Conservation (phyloP, 2,888 invertebrate genomes). For the Hyppa rectilinea region DNA sequence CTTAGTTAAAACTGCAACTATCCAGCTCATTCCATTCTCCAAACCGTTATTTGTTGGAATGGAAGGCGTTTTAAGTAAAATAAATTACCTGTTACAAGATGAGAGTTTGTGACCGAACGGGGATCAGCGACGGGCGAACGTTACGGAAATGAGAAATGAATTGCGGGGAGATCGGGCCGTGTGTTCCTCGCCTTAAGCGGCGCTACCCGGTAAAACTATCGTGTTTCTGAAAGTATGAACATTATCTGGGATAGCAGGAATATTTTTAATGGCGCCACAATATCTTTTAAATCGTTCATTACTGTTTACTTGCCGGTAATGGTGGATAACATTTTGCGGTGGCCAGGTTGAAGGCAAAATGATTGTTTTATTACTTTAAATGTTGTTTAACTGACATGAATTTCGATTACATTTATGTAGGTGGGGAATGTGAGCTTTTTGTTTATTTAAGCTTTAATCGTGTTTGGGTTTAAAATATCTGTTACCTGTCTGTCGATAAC, state of each 20-base stretch:
- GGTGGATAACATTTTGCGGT: slow-evolving; percentile 44
- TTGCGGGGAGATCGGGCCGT: slow-evolving; percentile 75
- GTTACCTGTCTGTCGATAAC: neutral
- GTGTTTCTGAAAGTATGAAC: slow-evolving; percentile 63
- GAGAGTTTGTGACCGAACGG: slow-evolving; percentile 76
- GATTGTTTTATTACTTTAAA: slow-evolving; percentile 52
- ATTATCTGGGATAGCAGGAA: slow-evolving; percentile 58
- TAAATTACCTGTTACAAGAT: slow-evolving; percentile 81
- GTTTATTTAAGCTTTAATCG: slow-evolving; percentile 16
- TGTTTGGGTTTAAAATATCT: slow-evolving; percentile 1
- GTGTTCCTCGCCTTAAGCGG: slow-evolving; percentile 64
- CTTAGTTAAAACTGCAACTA: slow-evolving; percentile 71
- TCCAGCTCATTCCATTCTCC: slow-evolving; percentile 67
- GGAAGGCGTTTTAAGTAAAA: slow-evolving; percentile 80
- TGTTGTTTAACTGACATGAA: slow-evolving; percentile 39
- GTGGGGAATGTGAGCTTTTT: slow-evolving; percentile 5
- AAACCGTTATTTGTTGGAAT: slow-evolving; percentile 77
- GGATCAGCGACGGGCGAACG: slow-evolving; percentile 73
- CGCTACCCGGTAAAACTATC: slow-evolving; percentile 63
- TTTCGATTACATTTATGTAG: slow-evolving; percentile 44
- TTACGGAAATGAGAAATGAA: slow-evolving; percentile 84
- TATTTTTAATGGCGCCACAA: slow-evolving; percentile 62
- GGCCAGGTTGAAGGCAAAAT: slow-evolving; percentile 34
- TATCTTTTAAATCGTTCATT: slow-evolving; percentile 64
- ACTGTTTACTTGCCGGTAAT: slow-evolving; percentile 52